A percentile compares a stretch with the other conserved stretches of the same genome.
Conservation (phyloP, 53 echinoderm and acorn worm genomes). For the Zoroaster sp. region DNA sequence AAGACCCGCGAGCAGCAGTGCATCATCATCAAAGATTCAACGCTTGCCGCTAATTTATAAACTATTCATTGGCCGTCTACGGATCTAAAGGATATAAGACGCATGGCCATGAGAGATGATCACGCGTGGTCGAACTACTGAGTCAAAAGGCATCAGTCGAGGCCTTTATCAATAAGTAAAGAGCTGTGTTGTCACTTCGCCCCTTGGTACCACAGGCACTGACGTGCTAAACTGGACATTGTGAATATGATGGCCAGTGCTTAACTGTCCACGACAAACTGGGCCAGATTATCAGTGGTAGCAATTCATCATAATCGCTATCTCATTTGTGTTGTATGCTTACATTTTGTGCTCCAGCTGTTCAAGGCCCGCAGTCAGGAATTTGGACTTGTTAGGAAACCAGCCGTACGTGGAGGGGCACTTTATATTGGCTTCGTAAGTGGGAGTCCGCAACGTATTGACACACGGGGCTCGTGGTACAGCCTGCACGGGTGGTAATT, state of each 20-base stretch:
- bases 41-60: constrained; percentile 38
- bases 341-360: too few species aligned
- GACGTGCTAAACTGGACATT: background rate
- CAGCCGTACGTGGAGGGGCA: too few species aligned
- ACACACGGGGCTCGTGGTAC: too few species aligned
- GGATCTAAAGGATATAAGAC: background rate
- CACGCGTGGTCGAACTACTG: background rate
- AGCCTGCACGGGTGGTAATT: too few species aligned
- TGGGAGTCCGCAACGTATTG: too few species aligned
- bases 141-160: background rate
- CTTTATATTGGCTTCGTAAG: too few species aligned
- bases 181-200: background rate
- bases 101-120: background rate
- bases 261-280: background rate
- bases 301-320: background rate
- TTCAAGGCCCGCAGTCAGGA: too few species aligned
- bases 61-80: constrained; percentile 32
- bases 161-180: constrained; percentile 2
- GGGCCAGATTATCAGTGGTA: background rate
- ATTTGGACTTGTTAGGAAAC: too few species aligned
- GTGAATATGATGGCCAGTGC: background rate
- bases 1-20: background rate
- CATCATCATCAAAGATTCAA: constrained; percentile 47
- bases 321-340: background rate
- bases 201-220: background rate